phyloP scores from a whole-genome alignment of 2,888 invertebrate species.

The Papilio protenor region DNA sequence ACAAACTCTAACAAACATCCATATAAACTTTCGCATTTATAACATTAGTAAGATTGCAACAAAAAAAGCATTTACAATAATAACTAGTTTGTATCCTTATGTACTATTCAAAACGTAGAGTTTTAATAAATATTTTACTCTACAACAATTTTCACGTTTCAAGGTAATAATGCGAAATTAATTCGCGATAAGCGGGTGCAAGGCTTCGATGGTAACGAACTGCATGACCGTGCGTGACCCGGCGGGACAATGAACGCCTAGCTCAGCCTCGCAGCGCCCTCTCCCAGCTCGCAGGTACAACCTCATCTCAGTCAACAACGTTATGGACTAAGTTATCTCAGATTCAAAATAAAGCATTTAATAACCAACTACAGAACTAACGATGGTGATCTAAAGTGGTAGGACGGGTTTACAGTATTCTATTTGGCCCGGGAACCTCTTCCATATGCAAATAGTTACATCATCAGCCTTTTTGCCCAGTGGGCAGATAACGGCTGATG shows the following conservation, averaged over 20 bases:
- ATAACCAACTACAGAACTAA: background rate
- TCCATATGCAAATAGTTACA: too few relatives aligned
- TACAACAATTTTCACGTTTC: conserved; percentile 16
- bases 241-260: conserved; percentile 46
- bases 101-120: too few relatives aligned
- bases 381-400: too few relatives aligned
- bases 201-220: conserved; percentile 45
- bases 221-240: conserved; percentile 48
- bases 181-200: conserved; percentile 39
- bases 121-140: background rate
- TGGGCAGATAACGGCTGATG: too few relatives aligned
- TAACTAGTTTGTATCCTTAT: too few relatives aligned
- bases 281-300: background rate
- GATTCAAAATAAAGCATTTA: background rate
- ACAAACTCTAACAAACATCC: too few relatives aligned
- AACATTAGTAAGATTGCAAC: too few relatives aligned
- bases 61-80: too few relatives aligned
- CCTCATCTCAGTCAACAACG: background rate
- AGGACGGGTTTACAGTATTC: too few relatives aligned
- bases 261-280: background rate
- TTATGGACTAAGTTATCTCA: background rate
- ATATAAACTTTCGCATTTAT: too few relatives aligned
- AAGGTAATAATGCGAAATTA: conserved; percentile 35
- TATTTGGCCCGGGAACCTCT: too few relatives aligned
- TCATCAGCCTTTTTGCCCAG: too few relatives aligned